phyloP scores from a whole-genome alignment of 2,797 vertebrate genomes.

The Neolamprologus multifasciatus region DNA sequence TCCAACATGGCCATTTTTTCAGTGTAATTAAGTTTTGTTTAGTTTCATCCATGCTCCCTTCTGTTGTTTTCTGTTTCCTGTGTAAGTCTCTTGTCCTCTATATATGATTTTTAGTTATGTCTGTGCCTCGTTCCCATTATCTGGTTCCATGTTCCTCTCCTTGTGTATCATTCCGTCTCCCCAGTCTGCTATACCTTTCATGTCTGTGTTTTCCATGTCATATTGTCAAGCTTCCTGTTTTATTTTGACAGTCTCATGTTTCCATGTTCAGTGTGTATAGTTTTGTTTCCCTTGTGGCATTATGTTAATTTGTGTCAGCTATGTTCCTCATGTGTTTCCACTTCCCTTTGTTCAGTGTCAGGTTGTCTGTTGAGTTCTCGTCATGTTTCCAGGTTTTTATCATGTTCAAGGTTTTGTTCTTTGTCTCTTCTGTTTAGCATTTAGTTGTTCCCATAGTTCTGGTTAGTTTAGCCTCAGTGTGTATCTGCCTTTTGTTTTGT shows the following conservation, averaged over 20 bases:
- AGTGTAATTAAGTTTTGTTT: not conserved
- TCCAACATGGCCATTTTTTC: too few species aligned
- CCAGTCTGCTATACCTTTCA: not conserved
- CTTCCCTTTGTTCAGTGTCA: not conserved
- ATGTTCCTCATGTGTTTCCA: not conserved
- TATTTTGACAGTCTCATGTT: not conserved
- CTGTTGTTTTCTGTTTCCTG: not conserved
- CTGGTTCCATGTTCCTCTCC: not conserved
- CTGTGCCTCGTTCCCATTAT: not conserved
- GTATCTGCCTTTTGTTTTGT: not conserved
- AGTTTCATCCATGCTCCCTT: not conserved
- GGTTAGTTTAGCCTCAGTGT: not conserved
- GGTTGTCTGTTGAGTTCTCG: not conserved
- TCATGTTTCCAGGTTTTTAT: not conserved
- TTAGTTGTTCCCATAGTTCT: not conserved
- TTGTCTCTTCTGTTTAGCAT: fast-evolving
- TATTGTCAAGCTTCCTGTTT: not conserved
- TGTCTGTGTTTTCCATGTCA: not conserved
- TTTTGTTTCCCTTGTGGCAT: not conserved
- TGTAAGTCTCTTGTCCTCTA: not conserved
- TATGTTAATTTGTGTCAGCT: not conserved
- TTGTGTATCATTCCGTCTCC: fast-evolving
- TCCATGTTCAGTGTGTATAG: not conserved
- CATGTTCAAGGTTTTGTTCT: not conserved
- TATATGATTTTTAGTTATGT: not conserved